Base-by-base conservation (phyloP, 23 tunicate genomes). In the Trididemnum nubilum region DNA sequence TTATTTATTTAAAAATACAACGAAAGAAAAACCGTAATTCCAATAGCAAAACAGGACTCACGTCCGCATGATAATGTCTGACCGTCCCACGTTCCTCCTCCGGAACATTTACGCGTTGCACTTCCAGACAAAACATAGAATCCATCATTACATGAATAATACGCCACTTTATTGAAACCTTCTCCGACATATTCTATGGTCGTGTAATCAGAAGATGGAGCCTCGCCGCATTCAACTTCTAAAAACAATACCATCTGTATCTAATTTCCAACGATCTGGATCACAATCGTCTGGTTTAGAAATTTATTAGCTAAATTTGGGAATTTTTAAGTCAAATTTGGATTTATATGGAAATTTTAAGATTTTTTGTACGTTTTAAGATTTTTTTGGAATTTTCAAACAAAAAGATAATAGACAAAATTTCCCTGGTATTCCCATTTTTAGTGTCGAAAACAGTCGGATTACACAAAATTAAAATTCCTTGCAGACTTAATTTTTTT, bases 41-140 rank as follows among this genome's bases (percentile, higher is more conserved):
- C n/a, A n/a, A n/a, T n/a, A n/a, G n/a, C n/a, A n/a, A n/a, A n/a
- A n/a, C n/a, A 44, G 12, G 54, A 71, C 84, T 35, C 65, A 88
- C 93, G 69, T 76, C 0, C 34, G 70, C 93, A 88, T 0, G 2
- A 35, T 0, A 76, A 23, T 12, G 65, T 67, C 25, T 0, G 0
- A 2, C 93, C 87, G 0, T 77, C 87, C 83, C 82, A 88, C 25
- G 71, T 82, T 28, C 93, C 93, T 9, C 78, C 74, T 2, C 79
- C 93, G 0, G 93, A 44, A 65, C 93, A 88, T 67, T 77, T 65
- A 22, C 83, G 66, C 26, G 73, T 54, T 19, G 69, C 40, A 22
- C 51, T 51, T 23, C 93, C 93, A 54, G 73, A 51, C 4, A 34
- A 34, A 15, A 76, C 35, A 35, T 82, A 88, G 30, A 34, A 78